Evolutionary conservation across 2,888 invertebrate genomes (phyloP), one percentile per base, ranked within the genome.

Genomic region (Noctua janthe): DNA sequence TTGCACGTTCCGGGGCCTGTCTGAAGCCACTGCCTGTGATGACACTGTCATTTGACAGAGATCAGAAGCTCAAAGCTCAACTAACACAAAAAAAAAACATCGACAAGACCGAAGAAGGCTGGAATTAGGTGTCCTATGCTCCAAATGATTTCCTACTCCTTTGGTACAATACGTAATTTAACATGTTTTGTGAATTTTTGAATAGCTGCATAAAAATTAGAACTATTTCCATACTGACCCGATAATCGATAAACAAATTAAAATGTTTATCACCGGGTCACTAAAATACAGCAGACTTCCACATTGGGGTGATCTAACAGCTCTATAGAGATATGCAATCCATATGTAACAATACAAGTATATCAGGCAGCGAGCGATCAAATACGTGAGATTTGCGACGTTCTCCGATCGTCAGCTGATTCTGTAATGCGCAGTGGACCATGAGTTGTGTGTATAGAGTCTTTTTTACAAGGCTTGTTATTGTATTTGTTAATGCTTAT

Each of bases 331-430:
- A 87, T 93, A 83, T 77, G 35, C 76, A 72, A 85, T 88, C 89
- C 92, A 93, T 92, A 94, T 93, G 93, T 92, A 93, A 93, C 92
- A 93, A 92, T 91, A 91, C 90, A 90, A 86, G 90, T 93, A 91
- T 92, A 93, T 92, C 92, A 84, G 88, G 90, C 91, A 94, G 92
- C 93, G 91, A 93, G 92, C 92, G 95, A 95, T 95, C 94, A 94
- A 96, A 96, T 96, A 95, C 96, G 95, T 96, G 95, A 95, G 94
- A 95, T 95, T 95, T 93, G 94, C 93, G 91, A 92, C 94, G 94
- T 92, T 93, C 94, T 91, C 89, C 86, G 88, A 81, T 87, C 84
- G 89, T 88, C 89, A 89, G 90, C 91, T 88, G 93, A 93, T 92
- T 91, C 93, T 90, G 89, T 87, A 88, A 86, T 84, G 88, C 71